phyloP scores from a whole-genome alignment of 1,140 invertebrate species.

The Listronotus oregonensis region DNA sequence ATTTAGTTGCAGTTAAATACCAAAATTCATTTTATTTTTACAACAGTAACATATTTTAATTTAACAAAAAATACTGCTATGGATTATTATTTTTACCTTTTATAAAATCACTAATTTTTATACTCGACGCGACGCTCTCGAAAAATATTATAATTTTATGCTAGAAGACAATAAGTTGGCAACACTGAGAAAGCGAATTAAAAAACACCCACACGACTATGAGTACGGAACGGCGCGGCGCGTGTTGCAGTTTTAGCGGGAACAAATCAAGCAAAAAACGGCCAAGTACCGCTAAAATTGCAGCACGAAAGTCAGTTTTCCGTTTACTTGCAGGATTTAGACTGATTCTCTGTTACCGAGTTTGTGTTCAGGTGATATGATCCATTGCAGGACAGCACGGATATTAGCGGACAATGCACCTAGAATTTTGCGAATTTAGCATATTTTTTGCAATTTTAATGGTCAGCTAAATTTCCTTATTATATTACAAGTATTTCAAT shows the following conservation, averaged over 20 bases:
- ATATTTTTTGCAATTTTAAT: slow-evolving; percentile 16
- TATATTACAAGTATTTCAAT: too few species aligned
- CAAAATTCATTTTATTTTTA: too few species aligned
- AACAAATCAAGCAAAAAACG: slow-evolving; percentile 21
- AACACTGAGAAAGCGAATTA: slow-evolving; percentile 1
- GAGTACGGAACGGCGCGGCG: neutral
- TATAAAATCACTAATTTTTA: too few species aligned
- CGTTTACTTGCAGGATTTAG: slow-evolving; percentile 28
- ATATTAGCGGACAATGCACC: slow-evolving; percentile 22
- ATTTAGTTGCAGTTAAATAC: too few species aligned
- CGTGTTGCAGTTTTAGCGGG: slow-evolving; percentile 17
- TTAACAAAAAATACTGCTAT: too few species aligned
- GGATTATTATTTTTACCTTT: too few species aligned
- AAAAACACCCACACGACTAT: slow-evolving; percentile 21
- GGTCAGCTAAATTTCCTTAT: slow-evolving; percentile 13
- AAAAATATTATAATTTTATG: too few species aligned
- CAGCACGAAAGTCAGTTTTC: slow-evolving; percentile 20
- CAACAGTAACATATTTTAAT: too few species aligned
- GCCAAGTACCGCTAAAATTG: slow-evolving; percentile 22
- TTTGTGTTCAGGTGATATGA: slow-evolving; percentile 17
- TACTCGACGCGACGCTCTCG: too few species aligned
- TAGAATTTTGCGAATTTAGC: slow-evolving; percentile 9
- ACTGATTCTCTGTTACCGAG: slow-evolving; percentile 22
- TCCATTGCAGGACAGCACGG: slow-evolving; percentile 8
- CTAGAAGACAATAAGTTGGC: neutral